Base-by-base conservation (phyloP, 2,888 invertebrate species). In the Hydrotaea diabolus region DNA sequence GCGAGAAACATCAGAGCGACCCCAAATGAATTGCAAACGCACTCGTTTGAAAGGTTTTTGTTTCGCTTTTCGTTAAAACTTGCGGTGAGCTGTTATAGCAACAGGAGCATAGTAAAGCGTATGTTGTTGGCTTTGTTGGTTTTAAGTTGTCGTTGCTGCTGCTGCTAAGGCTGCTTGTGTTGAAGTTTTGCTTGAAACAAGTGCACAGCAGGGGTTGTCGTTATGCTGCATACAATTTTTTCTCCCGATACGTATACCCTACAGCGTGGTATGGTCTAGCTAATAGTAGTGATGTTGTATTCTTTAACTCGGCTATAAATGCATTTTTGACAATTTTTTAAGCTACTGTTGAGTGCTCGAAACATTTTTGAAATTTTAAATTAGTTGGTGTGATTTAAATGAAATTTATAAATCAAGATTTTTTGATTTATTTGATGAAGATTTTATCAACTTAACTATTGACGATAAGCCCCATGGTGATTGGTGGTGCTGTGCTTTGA, bases 161-260 rank as follows among this genome's bases (percentile, higher is more conserved):
- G 81, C 77, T 74, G 80, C 74, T 72, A 57, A 76, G 72, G 81
- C 80, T 82, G 80, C 79, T 83, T 77, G 79, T 82, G 79, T 83
- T 85, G 85, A 86, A 86, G 79, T 86, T 87, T 87, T 86, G 86
- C 88, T 88, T 88, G 88, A 88, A 89, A 90, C 90, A 90, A 90
- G 90, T 91, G 90, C 90, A 89, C 90, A 90, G 90, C 90, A 87
- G 90, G 91, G 84, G 84, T 84, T 84, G 81, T 81, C 75, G 39
- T 81, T 84, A 64, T 75, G 78, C 78, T 75, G 49, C 36, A 75
- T 80, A 49, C 49, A 62, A 31, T 62, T n/a, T 64, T 39, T 36
- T 39, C 7, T 57, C 23, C 19, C 23, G 7, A 19, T 57, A 7
- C 17, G 57, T 9, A 21, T 21, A 57, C 57, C 57, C 57, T 57